Percentiles rank a stretch among this genome's conserved stretches.
Conservation (phyloP, 1,140 invertebrate genomes). For the Tigriopus japonicus region DNA sequence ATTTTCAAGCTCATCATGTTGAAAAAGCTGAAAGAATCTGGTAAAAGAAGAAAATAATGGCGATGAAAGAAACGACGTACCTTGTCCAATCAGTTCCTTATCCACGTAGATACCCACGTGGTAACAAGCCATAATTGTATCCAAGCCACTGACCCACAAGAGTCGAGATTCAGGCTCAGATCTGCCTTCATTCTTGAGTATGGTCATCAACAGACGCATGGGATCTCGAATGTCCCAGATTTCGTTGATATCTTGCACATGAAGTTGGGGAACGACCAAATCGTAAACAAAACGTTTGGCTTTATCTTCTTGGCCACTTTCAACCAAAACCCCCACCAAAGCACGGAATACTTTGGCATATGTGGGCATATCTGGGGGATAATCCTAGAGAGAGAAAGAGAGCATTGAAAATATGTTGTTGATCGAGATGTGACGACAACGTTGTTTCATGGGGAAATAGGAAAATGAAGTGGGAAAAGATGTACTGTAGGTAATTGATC, state of each 20-base stretch:
- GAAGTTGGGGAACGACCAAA: conserved; percentile 58
- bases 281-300: conserved; percentile 60
- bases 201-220: conserved; percentile 40
- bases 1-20: too few species aligned
- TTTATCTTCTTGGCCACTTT: conserved; percentile 36
- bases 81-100: conserved; percentile 55
- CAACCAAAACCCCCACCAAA: conserved; percentile 52
- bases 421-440: too few species aligned
- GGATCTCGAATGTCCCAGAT: conserved; percentile 61
- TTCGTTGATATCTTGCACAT: conserved; percentile 57
- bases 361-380: conserved; percentile 44
- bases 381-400: conserved; percentile 39
- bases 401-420: too few species aligned
- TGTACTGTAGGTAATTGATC: too few species aligned
- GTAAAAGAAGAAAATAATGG: not conserved
- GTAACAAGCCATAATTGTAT: conserved; percentile 57
- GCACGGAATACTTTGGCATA: conserved; percentile 57
- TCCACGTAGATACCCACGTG: conserved; percentile 66
- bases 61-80: conserved; percentile 29
- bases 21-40: too few species aligned
- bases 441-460: conserved; percentile 16
- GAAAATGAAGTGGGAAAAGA: conserved; percentile 13
- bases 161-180: conserved; percentile 51
- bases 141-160: conserved; percentile 48
- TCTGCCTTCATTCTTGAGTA: conserved; percentile 34